Conservation (phyloP, 2,888 invertebrate genomes). For the Allophyes oxyacanthae region DNA sequence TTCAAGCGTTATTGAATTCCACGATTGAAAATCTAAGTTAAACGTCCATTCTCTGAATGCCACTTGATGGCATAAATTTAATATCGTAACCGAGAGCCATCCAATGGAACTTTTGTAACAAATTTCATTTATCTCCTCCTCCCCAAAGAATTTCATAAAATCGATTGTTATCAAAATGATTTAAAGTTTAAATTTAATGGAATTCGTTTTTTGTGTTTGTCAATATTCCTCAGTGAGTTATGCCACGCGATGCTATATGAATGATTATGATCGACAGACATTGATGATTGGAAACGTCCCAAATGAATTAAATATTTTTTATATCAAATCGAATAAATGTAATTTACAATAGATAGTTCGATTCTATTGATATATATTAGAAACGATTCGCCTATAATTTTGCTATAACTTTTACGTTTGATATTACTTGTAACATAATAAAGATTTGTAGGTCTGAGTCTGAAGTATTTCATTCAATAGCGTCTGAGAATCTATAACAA, state of each 20-base stretch:
- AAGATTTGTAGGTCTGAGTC: slow-evolving; percentile 37
- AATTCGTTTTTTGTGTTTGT: slow-evolving; percentile 61
- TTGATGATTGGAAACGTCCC: slow-evolving; percentile 22
- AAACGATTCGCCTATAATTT: slow-evolving; percentile 40
- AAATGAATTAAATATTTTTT: slow-evolving; percentile 22
- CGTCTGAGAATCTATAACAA: slow-evolving; percentile 39
- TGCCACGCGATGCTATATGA: slow-evolving; percentile 15
- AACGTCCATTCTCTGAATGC: slow-evolving; percentile 82
- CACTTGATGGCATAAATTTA: slow-evolving; percentile 87
- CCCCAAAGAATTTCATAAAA: slow-evolving; percentile 83
- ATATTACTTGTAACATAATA: slow-evolving; percentile 36
- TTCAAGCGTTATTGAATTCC: slow-evolving; percentile 74
- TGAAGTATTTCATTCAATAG: slow-evolving; percentile 25
- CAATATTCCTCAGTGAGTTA: slow-evolving; percentile 48
- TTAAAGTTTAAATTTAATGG: slow-evolving; percentile 74
- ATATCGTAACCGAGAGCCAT: slow-evolving; percentile 83
- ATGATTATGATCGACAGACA: slow-evolving; percentile 37
- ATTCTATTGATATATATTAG: slow-evolving; percentile 30
- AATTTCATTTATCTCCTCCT: slow-evolving; percentile 85
- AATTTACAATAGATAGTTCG: slow-evolving; percentile 20
- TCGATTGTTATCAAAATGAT: slow-evolving; percentile 83
- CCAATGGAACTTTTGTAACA: slow-evolving; percentile 85
- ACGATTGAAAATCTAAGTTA: slow-evolving; percentile 79
- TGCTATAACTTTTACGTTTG: slow-evolving; percentile 22
- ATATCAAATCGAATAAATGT: slow-evolving; percentile 23